Conservation (phyloP, 2,113 vertebrate species). For the Leptodactylus fuscus region DNA sequence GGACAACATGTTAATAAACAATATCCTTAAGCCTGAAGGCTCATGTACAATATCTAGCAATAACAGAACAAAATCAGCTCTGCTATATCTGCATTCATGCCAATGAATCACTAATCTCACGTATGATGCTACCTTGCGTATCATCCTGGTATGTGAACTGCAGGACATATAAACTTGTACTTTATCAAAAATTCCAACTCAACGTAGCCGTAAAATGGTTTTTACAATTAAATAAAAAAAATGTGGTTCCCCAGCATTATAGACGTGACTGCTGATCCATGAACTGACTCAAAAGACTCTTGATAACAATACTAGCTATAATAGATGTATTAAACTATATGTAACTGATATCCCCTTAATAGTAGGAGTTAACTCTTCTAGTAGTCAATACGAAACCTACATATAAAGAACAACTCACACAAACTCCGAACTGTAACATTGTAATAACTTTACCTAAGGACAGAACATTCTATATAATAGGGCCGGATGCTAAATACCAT, state of each 20-base stretch:
- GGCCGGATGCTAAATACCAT: no score
- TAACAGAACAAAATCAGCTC: neutral
- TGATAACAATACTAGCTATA: neutral
- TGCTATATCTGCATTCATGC: neutral
- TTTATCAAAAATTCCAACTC: slow-evolving; percentile 30
- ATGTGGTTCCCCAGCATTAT: neutral
- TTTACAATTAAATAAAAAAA: neutral
- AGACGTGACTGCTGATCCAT: neutral
- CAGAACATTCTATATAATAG: neutral
- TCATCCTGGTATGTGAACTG: neutral
- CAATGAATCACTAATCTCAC: no score
- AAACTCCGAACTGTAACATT: neutral
- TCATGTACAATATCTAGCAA: no score
- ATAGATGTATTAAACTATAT: neutral
- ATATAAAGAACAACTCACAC: neutral
- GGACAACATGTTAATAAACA: neutral
- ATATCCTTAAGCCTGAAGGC: neutral
- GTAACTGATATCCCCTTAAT: neutral
- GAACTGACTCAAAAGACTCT: neutral
- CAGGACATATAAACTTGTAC: neutral
- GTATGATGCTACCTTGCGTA: neutral
- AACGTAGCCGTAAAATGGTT: neutral
- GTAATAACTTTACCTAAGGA: neutral
- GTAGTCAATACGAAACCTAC: neutral
- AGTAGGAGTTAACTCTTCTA: neutral